Percentiles rank a stretch among this genome's conserved stretches.
These are phyloP conservation scores for Trididemnum nubilum DNA, from an alignment of 23 tunicate species.

Conservation along the genomic window DNA sequence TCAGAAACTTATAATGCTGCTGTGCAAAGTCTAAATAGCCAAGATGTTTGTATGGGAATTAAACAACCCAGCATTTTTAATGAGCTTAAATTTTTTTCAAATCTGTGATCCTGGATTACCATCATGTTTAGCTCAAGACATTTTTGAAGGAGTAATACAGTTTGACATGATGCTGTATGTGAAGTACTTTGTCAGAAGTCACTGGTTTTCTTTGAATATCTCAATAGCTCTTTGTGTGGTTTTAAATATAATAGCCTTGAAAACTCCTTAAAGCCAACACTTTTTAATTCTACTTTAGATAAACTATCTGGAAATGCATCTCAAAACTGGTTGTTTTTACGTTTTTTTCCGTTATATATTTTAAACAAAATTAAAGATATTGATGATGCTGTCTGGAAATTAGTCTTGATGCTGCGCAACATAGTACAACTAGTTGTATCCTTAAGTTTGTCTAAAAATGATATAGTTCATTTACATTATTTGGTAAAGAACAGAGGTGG, in stretches of 20 bases:
- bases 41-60: background rate
- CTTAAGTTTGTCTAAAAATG: background rate
- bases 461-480: background rate
- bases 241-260: background rate
- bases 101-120: slow-evolving; percentile 31
- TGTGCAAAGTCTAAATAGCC: background rate
- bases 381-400: slow-evolving; percentile 49
- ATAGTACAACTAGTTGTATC: slow-evolving; percentile 16
- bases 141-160: slow-evolving; percentile 45
- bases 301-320: slow-evolving; percentile 38
- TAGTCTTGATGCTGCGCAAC: slow-evolving; percentile 5
- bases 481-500: no score
- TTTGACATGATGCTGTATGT: slow-evolving; percentile 41
- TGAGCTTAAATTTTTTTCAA: slow-evolving; percentile 14
- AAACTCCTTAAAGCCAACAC: background rate
- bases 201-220: background rate
- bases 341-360: slow-evolving; percentile 41
- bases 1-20: background rate
- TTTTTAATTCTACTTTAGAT: background rate
- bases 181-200: background rate
- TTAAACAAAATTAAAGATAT: slow-evolving; percentile 7
- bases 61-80: slow-evolving; percentile 19
- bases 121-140: slow-evolving; percentile 37
- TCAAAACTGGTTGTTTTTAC: slow-evolving; percentile 45
- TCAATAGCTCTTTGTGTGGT: background rate